phyloP scores from a whole-genome alignment of 1,140 invertebrate genomes.

The Berghia stephanieae region DNA sequence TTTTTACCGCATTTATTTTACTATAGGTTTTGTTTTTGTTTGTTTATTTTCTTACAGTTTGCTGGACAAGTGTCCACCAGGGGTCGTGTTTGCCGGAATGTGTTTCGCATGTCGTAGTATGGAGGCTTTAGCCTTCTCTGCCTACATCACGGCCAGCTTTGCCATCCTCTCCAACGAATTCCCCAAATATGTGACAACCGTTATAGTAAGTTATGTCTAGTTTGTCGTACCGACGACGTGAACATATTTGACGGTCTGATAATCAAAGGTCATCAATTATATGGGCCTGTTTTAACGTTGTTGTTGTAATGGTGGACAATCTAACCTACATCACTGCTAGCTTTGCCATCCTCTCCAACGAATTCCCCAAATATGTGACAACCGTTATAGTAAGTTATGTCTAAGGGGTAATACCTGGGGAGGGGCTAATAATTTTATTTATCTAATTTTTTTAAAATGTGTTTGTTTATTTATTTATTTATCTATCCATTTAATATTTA shows the following conservation, averaged over 20 bases:
- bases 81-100: conserved; percentile 82
- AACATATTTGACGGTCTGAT: too few species aligned
- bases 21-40: too few species aligned
- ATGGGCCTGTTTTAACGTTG: too few species aligned
- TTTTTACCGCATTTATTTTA: too few species aligned
- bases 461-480: too few species aligned
- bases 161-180: conserved; percentile 93
- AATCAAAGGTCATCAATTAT: too few species aligned
- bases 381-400: conserved; percentile 82
- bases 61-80: conserved; percentile 79
- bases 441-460: too few species aligned
- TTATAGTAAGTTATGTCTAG: conserved; percentile 77
- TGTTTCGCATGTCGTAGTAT: conserved; percentile 87
- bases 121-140: conserved; percentile 90
- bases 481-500: too few species aligned
- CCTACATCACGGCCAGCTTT: conserved; percentile 90
- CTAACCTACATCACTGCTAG: conserved; percentile 90
- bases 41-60: too few species aligned
- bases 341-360: conserved; percentile 91
- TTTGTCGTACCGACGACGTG: too few species aligned
- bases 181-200: conserved; percentile 86
- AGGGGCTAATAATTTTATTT: too few species aligned
- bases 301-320: too few species aligned
- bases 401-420: not conserved
- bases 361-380: conserved; percentile 89